phyloP scores from a whole-genome alignment of 2,888 invertebrate genomes.

The Polyommatus icarus region DNA sequence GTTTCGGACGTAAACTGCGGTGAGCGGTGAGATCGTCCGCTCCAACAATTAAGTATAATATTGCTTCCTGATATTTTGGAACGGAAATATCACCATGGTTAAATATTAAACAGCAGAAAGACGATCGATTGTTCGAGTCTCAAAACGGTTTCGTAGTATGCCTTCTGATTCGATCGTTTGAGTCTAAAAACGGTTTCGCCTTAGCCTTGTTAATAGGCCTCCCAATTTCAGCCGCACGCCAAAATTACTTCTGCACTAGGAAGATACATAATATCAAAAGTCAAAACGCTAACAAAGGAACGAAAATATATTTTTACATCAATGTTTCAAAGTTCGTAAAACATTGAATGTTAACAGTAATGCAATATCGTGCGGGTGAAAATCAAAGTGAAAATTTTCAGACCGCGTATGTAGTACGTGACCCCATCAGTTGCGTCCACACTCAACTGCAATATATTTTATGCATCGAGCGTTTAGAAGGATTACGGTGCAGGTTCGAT shows the following conservation, averaged over 20 bases:
- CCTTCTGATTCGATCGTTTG: too few relatives aligned
- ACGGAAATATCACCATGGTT: neutral
- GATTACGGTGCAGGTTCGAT: neutral
- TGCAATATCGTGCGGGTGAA: neutral
- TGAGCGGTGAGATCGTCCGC: slow-evolving; percentile 12
- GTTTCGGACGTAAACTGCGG: neutral
- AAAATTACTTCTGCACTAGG: too few relatives aligned
- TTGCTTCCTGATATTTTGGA: neutral
- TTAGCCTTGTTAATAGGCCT: too few relatives aligned
- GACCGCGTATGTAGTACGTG: neutral
- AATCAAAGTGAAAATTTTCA: neutral
- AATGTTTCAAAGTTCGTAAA: neutral
- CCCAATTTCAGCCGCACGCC: too few relatives aligned
- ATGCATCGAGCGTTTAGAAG: too few relatives aligned
- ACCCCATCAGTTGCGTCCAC: neutral
- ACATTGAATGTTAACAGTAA: neutral
- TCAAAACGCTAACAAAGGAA: neutral
- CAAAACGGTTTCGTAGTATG: too few relatives aligned
- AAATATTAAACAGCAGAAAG: neutral
- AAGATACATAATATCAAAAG: too few relatives aligned
- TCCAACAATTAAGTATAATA: neutral
- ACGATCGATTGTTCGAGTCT: too few relatives aligned
- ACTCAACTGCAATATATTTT: neutral
- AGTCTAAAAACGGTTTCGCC: too few relatives aligned
- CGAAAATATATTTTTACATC: neutral